These are phyloP conservation scores for Halcyon senegalensis DNA, from an alignment of 2,113 vertebrate genomes.

Conservation along the genomic window DNA sequence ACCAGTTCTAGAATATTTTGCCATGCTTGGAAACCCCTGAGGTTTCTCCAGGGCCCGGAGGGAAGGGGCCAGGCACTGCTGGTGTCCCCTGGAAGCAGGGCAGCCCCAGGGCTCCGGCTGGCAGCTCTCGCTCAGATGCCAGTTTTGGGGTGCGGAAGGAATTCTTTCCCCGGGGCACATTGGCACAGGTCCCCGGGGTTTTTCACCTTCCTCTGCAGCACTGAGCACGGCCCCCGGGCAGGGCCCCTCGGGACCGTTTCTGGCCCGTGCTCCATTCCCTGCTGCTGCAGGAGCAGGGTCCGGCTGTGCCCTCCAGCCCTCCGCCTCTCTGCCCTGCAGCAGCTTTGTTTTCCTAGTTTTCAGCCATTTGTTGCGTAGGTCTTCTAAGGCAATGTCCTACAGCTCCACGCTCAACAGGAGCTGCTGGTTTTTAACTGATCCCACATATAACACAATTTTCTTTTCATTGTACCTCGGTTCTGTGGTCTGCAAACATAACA, in stretches of 20 bases:
- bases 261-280: not conserved
- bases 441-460: not conserved
- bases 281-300: not conserved
- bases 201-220: not conserved
- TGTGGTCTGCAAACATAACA: not conserved
- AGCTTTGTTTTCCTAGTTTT: constrained; percentile 5
- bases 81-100: not conserved
- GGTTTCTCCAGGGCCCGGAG: not conserved
- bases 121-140: not conserved
- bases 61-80: not conserved
- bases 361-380: not conserved
- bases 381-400: not conserved
- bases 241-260: too few species aligned
- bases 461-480: not conserved
- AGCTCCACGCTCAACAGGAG: not conserved
- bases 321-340: not conserved
- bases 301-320: not conserved
- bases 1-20: not conserved
- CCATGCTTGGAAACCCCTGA: not conserved
- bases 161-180: not conserved
- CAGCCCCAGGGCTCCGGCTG: accelerated
- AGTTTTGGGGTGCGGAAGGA: not conserved
- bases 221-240: accelerated
- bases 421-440: not conserved
- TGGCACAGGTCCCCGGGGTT: not conserved